These are phyloP conservation scores for Psittacula echo DNA, from an alignment of 2,797 vertebrate species.

Conservation along the genomic window DNA sequence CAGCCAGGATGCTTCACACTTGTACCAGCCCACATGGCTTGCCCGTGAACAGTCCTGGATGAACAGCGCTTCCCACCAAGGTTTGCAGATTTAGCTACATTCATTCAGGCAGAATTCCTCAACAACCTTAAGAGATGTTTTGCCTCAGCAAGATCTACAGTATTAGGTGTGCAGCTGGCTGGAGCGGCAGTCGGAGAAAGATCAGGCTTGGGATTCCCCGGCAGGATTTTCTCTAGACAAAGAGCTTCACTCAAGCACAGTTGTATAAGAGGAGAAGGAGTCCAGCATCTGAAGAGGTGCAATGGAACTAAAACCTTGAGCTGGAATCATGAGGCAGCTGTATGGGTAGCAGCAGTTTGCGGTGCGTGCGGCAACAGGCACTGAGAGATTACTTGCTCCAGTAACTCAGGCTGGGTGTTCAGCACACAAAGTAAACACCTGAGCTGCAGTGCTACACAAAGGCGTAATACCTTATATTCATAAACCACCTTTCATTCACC, in stretches of 20 bases:
- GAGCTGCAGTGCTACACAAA: neutral
- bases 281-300: neutral
- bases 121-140: neutral
- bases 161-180: neutral
- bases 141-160: neutral
- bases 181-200: neutral
- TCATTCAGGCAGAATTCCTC: conserved; percentile 34
- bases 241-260: neutral
- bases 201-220: conserved; percentile 5
- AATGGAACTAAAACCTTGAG: neutral
- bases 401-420: conserved; percentile 47
- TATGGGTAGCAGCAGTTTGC: neutral
- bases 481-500: conserved; percentile 24
- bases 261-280: conserved; percentile 10
- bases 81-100: neutral
- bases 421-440: conserved; percentile 52
- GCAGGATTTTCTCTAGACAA: conserved; percentile 15
- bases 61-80: neutral
- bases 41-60: neutral
- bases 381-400: conserved; percentile 57
- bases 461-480: conserved; percentile 26
- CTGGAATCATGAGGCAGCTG: neutral
- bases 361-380: conserved; percentile 21
- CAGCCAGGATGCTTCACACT: neutral
- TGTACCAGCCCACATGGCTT: neutral